Conservation (phyloP, 2,797 vertebrate species). For the Pagetopsis macropterus region DNA sequence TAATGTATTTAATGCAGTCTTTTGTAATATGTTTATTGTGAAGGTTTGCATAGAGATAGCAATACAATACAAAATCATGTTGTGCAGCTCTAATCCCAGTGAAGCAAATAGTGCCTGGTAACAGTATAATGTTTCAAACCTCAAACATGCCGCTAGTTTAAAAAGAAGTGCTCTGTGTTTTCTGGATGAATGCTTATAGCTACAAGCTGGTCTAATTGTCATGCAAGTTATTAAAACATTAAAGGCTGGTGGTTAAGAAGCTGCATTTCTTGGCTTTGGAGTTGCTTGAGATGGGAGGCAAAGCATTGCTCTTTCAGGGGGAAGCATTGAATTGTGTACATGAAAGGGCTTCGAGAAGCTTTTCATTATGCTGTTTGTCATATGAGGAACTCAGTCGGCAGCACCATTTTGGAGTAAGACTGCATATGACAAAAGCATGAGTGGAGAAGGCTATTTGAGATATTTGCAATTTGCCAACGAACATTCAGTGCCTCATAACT, state of each 20-base stretch:
- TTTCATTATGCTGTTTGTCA: slow-evolving; percentile 26
- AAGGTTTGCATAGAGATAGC: too few species aligned
- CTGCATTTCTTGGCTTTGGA: slow-evolving; percentile 24
- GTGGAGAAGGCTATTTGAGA: neutral
- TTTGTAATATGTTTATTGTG: too few species aligned
- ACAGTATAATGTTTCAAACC: neutral
- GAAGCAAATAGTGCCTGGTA: neutral
- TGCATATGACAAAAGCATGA: slow-evolving; percentile 14
- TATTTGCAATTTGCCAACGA: slow-evolving; percentile 3
- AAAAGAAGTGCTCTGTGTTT: neutral
- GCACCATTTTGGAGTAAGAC: neutral
- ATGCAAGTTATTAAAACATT: slow-evolving; percentile 50
- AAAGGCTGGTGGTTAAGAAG: slow-evolving; percentile 39
- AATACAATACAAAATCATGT: too few species aligned
- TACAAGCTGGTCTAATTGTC: slow-evolving; percentile 35
- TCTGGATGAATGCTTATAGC: slow-evolving; percentile 13
- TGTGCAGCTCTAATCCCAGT: neutral
- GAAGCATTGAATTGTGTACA: slow-evolving; percentile 32
- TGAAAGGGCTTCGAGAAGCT: slow-evolving; percentile 32
- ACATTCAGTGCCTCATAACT: neutral
- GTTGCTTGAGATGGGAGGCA: slow-evolving; percentile 37
- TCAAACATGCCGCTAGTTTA: slow-evolving; percentile 4
- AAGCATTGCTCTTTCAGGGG: slow-evolving; percentile 26
- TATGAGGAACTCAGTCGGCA: slow-evolving; percentile 13
- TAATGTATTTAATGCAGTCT: too few species aligned